Evolutionary conservation across 2,113 vertebrate species (phyloP).

Genomic region (Hiodon alosoides): DNA sequence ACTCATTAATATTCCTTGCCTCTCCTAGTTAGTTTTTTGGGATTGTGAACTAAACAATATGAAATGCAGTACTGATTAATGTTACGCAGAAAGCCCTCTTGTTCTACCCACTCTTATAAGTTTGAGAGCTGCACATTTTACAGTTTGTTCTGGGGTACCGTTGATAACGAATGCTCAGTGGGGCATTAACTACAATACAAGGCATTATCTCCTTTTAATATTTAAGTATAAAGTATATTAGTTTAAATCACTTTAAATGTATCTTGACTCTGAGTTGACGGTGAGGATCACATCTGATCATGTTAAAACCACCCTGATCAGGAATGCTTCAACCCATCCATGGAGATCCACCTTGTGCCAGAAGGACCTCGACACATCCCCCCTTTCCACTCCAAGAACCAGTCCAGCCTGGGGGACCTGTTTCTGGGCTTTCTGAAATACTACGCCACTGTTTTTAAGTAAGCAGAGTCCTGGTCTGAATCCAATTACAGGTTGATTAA

Average conservation of each 20-base stretch:
- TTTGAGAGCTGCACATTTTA: too few relatives aligned
- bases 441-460: constrained; percentile 89
- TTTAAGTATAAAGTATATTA: too few relatives aligned
- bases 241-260: neutral
- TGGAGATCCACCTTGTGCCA: constrained; percentile 82
- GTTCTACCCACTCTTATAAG: too few relatives aligned
- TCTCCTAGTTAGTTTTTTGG: too few relatives aligned
- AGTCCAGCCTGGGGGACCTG: constrained; percentile 80
- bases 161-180: too few relatives aligned
- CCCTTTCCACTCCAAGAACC: constrained; percentile 77
- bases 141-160: too few relatives aligned
- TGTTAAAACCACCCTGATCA: constrained; percentile 44
- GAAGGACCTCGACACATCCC: constrained; percentile 70
- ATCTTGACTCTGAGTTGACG: neutral
- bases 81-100: neutral
- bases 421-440: constrained; percentile 90
- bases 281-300: neutral
- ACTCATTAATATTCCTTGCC: too few relatives aligned
- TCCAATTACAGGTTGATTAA: neutral
- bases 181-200: too few relatives aligned
- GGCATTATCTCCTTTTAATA: too few relatives aligned
- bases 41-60: too few relatives aligned
- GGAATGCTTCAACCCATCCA: constrained; percentile 77
- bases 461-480: constrained; percentile 42
- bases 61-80: neutral